Conservation (phyloP, 2,797 vertebrate species). For the Sebastolobus alascanus region DNA sequence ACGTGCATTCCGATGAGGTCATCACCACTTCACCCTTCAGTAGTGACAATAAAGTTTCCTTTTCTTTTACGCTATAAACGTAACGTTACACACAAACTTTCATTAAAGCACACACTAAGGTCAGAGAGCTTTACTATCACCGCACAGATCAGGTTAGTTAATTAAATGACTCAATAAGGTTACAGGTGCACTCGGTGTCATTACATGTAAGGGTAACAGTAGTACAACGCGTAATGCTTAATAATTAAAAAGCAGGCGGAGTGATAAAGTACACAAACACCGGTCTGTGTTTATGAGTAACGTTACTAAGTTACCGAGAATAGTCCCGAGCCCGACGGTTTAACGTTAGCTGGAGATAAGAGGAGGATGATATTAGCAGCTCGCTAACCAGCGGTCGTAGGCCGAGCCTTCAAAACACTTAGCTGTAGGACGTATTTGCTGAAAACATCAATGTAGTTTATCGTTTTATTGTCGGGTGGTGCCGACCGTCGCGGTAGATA, state of each 20-base stretch:
- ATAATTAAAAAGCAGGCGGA: background rate
- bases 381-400: conserved; percentile 52
- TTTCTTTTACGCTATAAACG: background rate
- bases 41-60: background rate
- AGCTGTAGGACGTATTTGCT: background rate
- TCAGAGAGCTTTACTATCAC: background rate
- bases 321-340: conserved; percentile 43
- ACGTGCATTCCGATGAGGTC: conserved; percentile 16
- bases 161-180: conserved; percentile 17
- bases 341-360: conserved; percentile 60
- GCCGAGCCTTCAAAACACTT: conserved; percentile 41
- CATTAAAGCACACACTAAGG: background rate
- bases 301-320: conserved; percentile 22
- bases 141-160: background rate
- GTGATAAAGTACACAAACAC: background rate
- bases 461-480: background rate
- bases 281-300: background rate
- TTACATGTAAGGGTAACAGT: conserved; percentile 8
- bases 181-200: conserved; percentile 61
- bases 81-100: background rate
- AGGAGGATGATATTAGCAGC: conserved; percentile 67
- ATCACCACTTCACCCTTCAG: conserved; percentile 13
- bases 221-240: background rate
- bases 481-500: background rate
- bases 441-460: background rate